phyloP scores from a whole-genome alignment of 2,113 vertebrate species.

The Onychorhynchus coronatus region DNA sequence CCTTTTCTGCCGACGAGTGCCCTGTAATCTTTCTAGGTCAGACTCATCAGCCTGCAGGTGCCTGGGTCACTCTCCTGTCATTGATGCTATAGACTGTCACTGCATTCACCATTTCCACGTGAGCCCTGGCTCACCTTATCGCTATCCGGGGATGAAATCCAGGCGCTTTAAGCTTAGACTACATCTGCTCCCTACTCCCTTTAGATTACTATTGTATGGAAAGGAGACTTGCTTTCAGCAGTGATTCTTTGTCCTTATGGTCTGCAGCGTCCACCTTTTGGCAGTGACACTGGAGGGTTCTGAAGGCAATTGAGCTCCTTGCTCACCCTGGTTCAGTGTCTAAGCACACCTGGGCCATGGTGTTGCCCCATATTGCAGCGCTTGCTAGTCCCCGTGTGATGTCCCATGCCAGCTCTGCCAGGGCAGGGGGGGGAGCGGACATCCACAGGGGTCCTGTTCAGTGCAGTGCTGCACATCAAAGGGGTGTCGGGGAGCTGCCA shows the following conservation, averaged over 20 bases:
- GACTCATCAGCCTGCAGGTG: rapidly evolving
- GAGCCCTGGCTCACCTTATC: not conserved
- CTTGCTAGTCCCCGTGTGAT: not conserved
- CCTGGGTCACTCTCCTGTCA: not conserved
- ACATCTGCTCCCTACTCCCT: not conserved
- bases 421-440: rapidly evolving
- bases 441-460: not conserved
- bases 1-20: not conserved
- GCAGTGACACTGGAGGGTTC: not conserved
- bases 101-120: rapidly evolving
- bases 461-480: not conserved
- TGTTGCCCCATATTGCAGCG: not conserved
- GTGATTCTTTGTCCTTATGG: not conserved
- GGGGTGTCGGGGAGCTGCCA: not conserved
- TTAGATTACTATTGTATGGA: not conserved
- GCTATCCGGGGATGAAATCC: not conserved
- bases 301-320: rapidly evolving
- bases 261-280: not conserved
- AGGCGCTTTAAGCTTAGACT: not conserved
- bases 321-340: not conserved
- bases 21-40: not conserved
- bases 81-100: not conserved
- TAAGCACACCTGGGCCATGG: not conserved
- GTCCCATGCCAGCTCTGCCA: not conserved
- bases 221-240: not conserved